Evolutionary conservation across 2,113 vertebrate species (phyloP).

Genomic region (Muscicapa adusta): DNA sequence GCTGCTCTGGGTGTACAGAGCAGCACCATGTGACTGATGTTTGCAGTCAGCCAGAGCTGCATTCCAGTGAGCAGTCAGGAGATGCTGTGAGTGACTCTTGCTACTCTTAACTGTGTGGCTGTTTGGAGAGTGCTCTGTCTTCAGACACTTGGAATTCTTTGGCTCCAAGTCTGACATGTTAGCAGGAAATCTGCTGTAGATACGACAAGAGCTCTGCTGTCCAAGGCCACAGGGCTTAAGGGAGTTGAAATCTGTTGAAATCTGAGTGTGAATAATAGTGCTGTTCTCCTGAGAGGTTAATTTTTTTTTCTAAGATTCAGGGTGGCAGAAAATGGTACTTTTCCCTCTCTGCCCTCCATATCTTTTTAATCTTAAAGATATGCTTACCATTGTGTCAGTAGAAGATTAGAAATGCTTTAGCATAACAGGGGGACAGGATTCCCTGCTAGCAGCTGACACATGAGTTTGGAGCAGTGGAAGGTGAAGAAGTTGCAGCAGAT

Average conservation of each 20-base stretch:
- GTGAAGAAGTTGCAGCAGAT: neutral
- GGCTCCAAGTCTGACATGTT: neutral
- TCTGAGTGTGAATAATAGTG: rapidly evolving
- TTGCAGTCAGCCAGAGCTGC: neutral
- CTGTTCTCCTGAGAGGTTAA: neutral
- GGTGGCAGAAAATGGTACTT: neutral
- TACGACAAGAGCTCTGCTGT: neutral
- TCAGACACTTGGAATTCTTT: neutral
- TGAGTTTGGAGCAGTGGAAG: neutral
- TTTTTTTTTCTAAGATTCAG: neutral
- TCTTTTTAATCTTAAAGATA: neutral
- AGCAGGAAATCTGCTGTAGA: neutral
- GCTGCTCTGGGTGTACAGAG: neutral
- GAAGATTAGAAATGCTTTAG: neutral
- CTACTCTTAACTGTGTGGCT: rapidly evolving
- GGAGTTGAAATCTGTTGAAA: neutral
- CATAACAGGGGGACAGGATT: neutral
- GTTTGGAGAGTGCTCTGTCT: neutral
- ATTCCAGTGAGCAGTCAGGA: neutral
- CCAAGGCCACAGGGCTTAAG: neutral
- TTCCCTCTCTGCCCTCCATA: rapidly evolving
- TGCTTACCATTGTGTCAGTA: neutral
- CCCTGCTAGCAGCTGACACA: neutral
- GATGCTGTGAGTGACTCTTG: neutral
- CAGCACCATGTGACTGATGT: neutral